phyloP scores from a whole-genome alignment of 2,113 vertebrate species.

The Erythrocebus patas region DNA sequence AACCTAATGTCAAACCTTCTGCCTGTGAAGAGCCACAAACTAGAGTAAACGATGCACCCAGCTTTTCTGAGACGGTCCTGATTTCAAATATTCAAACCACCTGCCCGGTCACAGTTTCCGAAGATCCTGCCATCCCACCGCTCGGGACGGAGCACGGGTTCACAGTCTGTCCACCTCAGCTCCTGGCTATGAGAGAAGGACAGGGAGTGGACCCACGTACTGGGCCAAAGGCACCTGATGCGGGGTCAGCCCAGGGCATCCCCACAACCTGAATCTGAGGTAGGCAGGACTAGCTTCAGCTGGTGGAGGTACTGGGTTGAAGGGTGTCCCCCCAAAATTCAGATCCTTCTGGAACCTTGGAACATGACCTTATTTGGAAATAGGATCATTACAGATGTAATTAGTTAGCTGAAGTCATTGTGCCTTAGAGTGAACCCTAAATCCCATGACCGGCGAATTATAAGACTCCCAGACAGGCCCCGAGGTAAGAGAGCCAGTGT shows the following conservation, averaged over 20 bases:
- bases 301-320: rapidly evolving
- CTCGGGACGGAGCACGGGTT: rapidly evolving
- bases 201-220: rapidly evolving
- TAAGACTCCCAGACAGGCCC: not conserved
- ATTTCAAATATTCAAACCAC: not conserved
- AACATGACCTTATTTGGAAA: not conserved
- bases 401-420: not conserved
- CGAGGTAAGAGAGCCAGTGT: rapidly evolving
- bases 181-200: rapidly evolving
- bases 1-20: not conserved
- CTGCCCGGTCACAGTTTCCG: not conserved
- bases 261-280: rapidly evolving
- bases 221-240: rapidly evolving
- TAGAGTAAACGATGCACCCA: rapidly evolving
- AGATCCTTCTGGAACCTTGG: not conserved
- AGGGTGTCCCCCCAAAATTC: not conserved
- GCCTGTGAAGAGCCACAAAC: no score
- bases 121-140: rapidly evolving
- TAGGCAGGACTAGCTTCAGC: not conserved
- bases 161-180: rapidly evolving
- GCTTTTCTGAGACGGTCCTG: not conserved
- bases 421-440: not conserved
- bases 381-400: not conserved
- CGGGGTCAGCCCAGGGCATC: rapidly evolving
- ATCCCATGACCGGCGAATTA: not conserved